Conservation (phyloP, 2,113 vertebrate genomes). For the rat (Rattus norvegicus) region GRCr8 NC_086020.1:65449501-65450000, state of each 20-base stretch:
- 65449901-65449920: not conserved
- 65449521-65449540: not conserved
- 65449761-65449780: not conserved
- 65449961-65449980: no score
- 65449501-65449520: not conserved
- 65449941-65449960: not conserved
- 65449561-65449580: no score
- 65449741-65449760: not conserved
- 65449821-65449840: rapidly evolving
- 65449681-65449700: not conserved
- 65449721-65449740: not conserved
- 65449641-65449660: not conserved
- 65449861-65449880: not conserved
- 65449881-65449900: not conserved
- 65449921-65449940: not conserved
- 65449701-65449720: not conserved
- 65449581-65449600: no score
- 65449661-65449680: not conserved
- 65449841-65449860: not conserved
- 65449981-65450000: no score
- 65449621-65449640: not conserved
- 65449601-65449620: no score
- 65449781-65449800: not conserved
- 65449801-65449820: not conserved
- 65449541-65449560: no score